Evolutionary conservation across 2,888 invertebrate genomes (phyloP).

Genomic region (Thumatha senex): DNA sequence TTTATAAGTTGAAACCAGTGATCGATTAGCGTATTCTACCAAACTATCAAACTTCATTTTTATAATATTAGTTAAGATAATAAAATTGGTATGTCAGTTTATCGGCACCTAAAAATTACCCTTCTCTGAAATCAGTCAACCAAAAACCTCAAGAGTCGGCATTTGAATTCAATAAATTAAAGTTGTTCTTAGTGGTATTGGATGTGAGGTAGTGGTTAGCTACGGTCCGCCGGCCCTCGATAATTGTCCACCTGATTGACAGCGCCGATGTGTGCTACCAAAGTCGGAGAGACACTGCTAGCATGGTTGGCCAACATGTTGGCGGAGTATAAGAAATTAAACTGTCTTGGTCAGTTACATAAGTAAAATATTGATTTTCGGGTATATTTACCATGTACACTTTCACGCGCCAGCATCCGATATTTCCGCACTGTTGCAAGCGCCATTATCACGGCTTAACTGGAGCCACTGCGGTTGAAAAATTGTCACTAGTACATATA

Average conservation of each 20-base stretch:
- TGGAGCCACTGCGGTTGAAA: too few species aligned
- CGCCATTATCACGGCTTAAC: too few species aligned
- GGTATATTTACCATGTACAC: too few species aligned
- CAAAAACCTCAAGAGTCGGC: constrained; percentile 13
- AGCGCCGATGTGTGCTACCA: constrained; percentile 43
- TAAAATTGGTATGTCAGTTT: not conserved
- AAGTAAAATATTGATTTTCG: too few species aligned
- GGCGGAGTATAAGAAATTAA: not conserved
- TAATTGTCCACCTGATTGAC: constrained; percentile 74
- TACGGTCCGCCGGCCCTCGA: constrained; percentile 61
- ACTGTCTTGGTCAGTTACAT: too few species aligned
- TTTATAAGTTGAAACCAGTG: too few species aligned
- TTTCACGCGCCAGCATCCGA: too few species aligned
- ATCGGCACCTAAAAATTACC: not conserved
- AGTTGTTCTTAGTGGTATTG: constrained; percentile 45
- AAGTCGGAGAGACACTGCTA: constrained; percentile 7
- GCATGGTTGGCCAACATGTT: constrained; percentile 2
- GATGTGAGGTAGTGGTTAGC: constrained; percentile 60
- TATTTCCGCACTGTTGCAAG: too few species aligned
- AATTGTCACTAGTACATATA: too few species aligned
- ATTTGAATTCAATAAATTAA: constrained; percentile 21
- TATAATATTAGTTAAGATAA: too few species aligned
- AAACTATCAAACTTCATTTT: too few species aligned
- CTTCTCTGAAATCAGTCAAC: constrained; percentile 8
- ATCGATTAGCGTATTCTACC: too few species aligned